Conservation (phyloP, 2,113 vertebrate genomes). For the Pteruthius melanotis region DNA sequence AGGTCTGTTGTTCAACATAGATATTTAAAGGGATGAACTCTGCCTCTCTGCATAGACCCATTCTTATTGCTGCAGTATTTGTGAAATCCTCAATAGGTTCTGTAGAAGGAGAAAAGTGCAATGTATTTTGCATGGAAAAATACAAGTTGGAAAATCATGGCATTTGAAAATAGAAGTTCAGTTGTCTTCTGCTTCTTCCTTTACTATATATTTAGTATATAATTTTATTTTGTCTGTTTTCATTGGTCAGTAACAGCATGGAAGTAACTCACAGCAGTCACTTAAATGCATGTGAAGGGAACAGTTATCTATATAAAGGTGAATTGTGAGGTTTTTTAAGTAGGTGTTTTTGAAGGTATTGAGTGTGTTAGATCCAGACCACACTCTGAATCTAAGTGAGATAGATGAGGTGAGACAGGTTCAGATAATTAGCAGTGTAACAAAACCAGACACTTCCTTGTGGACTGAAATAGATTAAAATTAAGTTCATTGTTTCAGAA, state of each 20-base stretch:
- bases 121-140: neutral
- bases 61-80: neutral
- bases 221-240: neutral
- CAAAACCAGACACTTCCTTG: neutral
- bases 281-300: neutral
- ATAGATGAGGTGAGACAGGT: neutral
- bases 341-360: neutral
- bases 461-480: neutral
- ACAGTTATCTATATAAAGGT: neutral
- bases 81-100: neutral
- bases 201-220: neutral
- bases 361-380: neutral
- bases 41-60: neutral
- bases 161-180: neutral
- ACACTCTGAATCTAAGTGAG: neutral
- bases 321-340: neutral
- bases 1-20: neutral
- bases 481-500: neutral
- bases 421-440: neutral
- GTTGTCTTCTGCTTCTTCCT: neutral
- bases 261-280: neutral
- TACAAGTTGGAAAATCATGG: neutral
- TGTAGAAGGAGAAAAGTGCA: neutral
- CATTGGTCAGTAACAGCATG: neutral
- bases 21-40: neutral